Evolutionary conservation across 2,888 invertebrate species (phyloP).

Genomic region (Cosmia trapezina): DNA sequence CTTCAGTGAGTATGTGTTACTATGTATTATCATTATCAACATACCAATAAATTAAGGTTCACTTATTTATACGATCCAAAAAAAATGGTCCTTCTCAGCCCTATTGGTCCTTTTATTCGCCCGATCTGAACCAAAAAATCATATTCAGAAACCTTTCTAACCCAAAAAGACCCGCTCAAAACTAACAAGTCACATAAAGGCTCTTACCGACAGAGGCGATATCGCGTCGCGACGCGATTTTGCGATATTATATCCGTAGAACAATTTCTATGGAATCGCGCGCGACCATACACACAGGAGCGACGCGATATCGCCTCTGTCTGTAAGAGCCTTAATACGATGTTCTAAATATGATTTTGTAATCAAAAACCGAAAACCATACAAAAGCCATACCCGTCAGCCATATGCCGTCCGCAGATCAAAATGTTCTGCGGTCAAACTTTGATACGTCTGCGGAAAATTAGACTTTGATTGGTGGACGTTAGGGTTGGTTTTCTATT

Average conservation of each 20-base stretch:
- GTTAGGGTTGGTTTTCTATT: constrained; percentile 18
- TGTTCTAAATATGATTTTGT: constrained; percentile 57
- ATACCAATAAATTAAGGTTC: background rate
- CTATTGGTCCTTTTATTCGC: constrained; percentile 5
- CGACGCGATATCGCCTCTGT: too few relatives aligned
- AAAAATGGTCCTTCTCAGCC: too few relatives aligned
- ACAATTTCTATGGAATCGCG: too few relatives aligned
- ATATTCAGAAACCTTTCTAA: background rate
- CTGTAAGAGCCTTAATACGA: too few relatives aligned
- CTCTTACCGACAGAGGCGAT: too few relatives aligned
- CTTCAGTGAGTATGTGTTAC: too few relatives aligned
- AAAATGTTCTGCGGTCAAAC: constrained; percentile 75
- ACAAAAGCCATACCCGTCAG: constrained; percentile 75
- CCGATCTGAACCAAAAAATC: background rate
- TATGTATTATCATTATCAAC: too few relatives aligned
- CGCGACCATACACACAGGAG: too few relatives aligned
- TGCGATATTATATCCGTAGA: too few relatives aligned
- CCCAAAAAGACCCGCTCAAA: constrained; percentile 10
- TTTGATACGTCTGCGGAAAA: constrained; percentile 1
- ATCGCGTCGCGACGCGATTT: too few relatives aligned
- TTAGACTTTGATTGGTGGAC: accelerated
- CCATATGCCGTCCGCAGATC: constrained; percentile 77
- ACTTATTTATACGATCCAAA: too few relatives aligned
- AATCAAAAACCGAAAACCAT: constrained; percentile 68
- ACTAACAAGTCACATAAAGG: constrained; percentile 29